Conservation (phyloP, 2,888 invertebrate genomes). For the Platerodrilus igneus region DNA sequence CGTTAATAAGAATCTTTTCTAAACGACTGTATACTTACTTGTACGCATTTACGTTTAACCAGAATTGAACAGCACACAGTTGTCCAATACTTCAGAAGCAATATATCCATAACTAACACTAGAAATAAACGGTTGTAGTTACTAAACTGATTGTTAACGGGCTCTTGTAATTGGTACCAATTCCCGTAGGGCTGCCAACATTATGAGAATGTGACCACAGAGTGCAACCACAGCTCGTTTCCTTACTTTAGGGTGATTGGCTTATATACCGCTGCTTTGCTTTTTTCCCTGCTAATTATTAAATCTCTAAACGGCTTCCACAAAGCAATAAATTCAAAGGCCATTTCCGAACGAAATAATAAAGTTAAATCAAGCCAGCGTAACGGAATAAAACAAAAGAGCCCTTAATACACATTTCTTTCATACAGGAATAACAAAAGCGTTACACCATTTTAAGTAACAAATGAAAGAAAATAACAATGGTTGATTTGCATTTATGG, state of each 20-base stretch:
- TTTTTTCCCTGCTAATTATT: constrained; percentile 23
- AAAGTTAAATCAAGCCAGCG: constrained; percentile 40
- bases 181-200: constrained; percentile 23
- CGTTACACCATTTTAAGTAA: constrained; percentile 41
- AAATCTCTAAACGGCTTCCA: constrained; percentile 28
- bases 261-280: constrained; percentile 5
- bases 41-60: constrained; percentile 7
- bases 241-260: constrained; percentile 24
- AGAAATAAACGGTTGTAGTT: constrained; percentile 20
- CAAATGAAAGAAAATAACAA: constrained; percentile 41
- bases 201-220: constrained; percentile 25
- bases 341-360: constrained; percentile 42
- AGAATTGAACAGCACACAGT: constrained; percentile 21
- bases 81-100: constrained; percentile 23
- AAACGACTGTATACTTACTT: no score
- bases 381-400: constrained; percentile 40
- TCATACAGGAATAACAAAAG: constrained; percentile 36
- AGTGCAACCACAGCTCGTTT: constrained; percentile 23
- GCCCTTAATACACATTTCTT: constrained; percentile 41
- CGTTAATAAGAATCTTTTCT: no score
- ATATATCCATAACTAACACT: constrained; percentile 18
- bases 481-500: constrained; percentile 43
- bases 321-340: constrained; percentile 41
- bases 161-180: constrained; percentile 25
- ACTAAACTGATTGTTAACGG: constrained; percentile 25